phyloP scores from a whole-genome alignment of 1,140 invertebrate species.

The Formica selysi region DNA sequence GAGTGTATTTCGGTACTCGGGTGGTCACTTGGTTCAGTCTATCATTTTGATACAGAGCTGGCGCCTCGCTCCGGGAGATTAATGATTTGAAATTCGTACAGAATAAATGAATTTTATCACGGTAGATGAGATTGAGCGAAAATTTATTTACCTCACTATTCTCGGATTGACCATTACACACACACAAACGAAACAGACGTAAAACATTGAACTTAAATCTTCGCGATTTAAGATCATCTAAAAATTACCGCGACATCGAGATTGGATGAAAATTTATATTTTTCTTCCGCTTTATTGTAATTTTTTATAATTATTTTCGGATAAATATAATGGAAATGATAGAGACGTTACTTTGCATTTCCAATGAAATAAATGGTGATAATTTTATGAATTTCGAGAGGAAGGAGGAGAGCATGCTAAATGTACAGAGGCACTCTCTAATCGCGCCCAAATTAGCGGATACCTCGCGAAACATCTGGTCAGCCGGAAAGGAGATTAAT shows the following conservation, averaged over 20 bases:
- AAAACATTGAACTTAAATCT: neutral
- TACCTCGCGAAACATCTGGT: slow-evolving; percentile 28
- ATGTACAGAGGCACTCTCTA: slow-evolving; percentile 5
- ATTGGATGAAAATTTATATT: neutral
- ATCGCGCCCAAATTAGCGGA: slow-evolving; percentile 52
- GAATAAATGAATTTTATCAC: neutral
- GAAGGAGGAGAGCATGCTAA: neutral
- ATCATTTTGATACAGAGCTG: neutral
- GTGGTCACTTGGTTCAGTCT: slow-evolving; percentile 4
- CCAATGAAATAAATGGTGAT: slow-evolving; percentile 3
- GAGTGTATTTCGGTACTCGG: slow-evolving; percentile 28
- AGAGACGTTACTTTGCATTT: neutral
- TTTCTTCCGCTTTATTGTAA: neutral
- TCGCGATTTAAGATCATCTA: slow-evolving; percentile 1
- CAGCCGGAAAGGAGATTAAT: slow-evolving; percentile 55
- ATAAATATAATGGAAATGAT: slow-evolving; percentile 7
- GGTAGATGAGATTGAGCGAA: neutral
- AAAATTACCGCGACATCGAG: neutral
- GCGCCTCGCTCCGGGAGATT: neutral
- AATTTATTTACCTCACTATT: neutral
- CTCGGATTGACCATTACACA: neutral
- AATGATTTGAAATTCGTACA: neutral
- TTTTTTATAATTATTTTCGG: neutral
- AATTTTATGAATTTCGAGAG: slow-evolving; percentile 24
- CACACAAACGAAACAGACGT: neutral